A percentile compares a stretch with the other conserved stretches of the same genome.
phyloP scores from a whole-genome alignment of 2,888 invertebrate genomes.

The Stictocephala bisonia region DNA sequence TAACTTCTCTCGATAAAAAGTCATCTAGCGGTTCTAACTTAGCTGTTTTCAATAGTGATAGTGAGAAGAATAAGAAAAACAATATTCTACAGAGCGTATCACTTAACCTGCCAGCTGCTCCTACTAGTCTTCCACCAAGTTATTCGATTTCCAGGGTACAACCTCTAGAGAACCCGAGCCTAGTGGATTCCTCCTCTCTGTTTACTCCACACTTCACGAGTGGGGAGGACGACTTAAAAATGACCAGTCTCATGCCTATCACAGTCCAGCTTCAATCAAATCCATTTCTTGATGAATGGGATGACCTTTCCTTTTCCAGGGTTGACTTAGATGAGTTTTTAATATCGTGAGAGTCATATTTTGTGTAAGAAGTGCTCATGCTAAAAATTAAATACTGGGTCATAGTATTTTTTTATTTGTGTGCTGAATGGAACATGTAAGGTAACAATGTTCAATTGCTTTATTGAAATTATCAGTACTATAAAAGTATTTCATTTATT shows the following conservation, averaged over 20 bases:
- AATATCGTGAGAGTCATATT: slow-evolving; percentile 7
- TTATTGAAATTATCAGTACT: too few relatives aligned
- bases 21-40: background rate
- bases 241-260: slow-evolving; percentile 8
- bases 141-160: background rate
- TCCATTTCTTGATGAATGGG: slow-evolving; percentile 18
- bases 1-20: background rate
- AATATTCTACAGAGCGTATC: background rate
- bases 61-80: background rate
- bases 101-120: background rate
- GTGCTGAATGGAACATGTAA: too few relatives aligned
- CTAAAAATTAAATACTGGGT: too few relatives aligned
- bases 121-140: background rate
- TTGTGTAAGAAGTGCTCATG: too few relatives aligned
- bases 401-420: too few relatives aligned
- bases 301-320: slow-evolving; percentile 16
- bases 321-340: slow-evolving; percentile 24
- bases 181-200: background rate
- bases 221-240: background rate
- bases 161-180: background rate
- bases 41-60: background rate
- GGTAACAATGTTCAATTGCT: too few relatives aligned
- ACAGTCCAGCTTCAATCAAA: slow-evolving; percentile 7
- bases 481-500: too few relatives aligned
- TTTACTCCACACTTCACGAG: background rate